These are phyloP conservation scores for Mayetiola destructor DNA, from an alignment of 2,888 invertebrate genomes.

Conservation along the genomic window DNA sequence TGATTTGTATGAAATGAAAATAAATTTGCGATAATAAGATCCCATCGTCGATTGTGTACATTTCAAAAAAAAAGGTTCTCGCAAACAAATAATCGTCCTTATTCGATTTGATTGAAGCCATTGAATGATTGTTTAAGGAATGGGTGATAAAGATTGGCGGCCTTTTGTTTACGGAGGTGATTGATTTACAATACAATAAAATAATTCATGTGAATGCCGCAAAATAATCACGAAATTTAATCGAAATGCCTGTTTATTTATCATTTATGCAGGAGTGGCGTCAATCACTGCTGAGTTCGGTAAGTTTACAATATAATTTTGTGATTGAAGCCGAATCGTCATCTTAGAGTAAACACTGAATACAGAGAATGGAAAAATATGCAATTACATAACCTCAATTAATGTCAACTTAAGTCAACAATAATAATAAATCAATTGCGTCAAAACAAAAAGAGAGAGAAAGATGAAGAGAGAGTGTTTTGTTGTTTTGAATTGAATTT, in stretches of 20 bases:
- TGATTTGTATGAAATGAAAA: too few relatives aligned
- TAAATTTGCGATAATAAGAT: too few relatives aligned
- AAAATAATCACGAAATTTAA: not conserved
- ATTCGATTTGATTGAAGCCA: too few relatives aligned
- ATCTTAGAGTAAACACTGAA: too few relatives aligned
- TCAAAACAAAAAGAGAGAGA: not conserved
- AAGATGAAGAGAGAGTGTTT: not conserved
- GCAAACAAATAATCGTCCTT: too few relatives aligned
- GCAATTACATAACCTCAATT: not conserved
- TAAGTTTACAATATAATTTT: slow-evolving; percentile 35
- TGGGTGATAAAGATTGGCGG: slow-evolving; percentile 74
- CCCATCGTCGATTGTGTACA: too few relatives aligned
- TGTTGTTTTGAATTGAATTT: slow-evolving; percentile 6
- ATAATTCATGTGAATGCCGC: not conserved
- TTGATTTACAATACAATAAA: not conserved
- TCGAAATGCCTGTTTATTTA: not conserved
- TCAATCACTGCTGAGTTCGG: slow-evolving; percentile 89
- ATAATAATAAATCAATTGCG: not conserved
- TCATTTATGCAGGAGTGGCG: slow-evolving; percentile 40
- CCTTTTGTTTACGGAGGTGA: slow-evolving; percentile 85
- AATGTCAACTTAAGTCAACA: not conserved
- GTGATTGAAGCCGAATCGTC: not conserved
- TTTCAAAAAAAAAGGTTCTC: too few relatives aligned
- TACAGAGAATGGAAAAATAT: too few relatives aligned
- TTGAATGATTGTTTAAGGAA: too few relatives aligned